Evolutionary conservation across 1,140 invertebrate genomes (phyloP).

Genomic region (Bombus waltoni): DNA sequence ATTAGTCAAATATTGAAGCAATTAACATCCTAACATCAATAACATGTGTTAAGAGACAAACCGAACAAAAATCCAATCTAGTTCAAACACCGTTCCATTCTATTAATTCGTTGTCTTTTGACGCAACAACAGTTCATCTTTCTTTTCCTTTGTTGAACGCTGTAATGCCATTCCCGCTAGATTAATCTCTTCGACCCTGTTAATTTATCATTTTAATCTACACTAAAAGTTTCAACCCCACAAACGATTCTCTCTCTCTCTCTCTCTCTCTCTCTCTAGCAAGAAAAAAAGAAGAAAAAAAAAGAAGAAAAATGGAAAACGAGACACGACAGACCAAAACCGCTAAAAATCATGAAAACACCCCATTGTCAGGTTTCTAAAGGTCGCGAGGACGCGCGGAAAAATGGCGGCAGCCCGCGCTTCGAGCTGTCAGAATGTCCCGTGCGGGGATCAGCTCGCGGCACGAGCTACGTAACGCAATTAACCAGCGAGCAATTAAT

Average conservation of each 20-base stretch:
- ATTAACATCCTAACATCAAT: too few relatives aligned
- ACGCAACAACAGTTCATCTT: not conserved
- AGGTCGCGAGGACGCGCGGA: not conserved
- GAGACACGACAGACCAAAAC: not conserved
- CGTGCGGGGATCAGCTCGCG: conserved; percentile 51
- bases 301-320: not conserved
- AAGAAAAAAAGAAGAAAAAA: not conserved
- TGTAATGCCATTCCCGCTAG: not conserved
- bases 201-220: too few relatives aligned
- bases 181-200: not conserved
- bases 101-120: too few relatives aligned
- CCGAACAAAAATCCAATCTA: too few relatives aligned
- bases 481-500: conserved; percentile 68
- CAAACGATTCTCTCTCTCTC: too few relatives aligned
- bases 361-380: not conserved
- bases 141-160: not conserved
- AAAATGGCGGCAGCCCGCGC: not conserved
- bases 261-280: too few relatives aligned
- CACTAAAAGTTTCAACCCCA: too few relatives aligned
- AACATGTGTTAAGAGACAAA: too few relatives aligned
- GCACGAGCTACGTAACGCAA: conserved; percentile 63
- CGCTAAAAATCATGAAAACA: not conserved
- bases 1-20: too few relatives aligned
- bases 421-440: conserved; percentile 38
- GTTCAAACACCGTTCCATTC: too few relatives aligned